These are phyloP conservation scores for Neolamprologus kungweensis DNA, from an alignment of 2,113 vertebrate species.

Conservation along the genomic window DNA sequence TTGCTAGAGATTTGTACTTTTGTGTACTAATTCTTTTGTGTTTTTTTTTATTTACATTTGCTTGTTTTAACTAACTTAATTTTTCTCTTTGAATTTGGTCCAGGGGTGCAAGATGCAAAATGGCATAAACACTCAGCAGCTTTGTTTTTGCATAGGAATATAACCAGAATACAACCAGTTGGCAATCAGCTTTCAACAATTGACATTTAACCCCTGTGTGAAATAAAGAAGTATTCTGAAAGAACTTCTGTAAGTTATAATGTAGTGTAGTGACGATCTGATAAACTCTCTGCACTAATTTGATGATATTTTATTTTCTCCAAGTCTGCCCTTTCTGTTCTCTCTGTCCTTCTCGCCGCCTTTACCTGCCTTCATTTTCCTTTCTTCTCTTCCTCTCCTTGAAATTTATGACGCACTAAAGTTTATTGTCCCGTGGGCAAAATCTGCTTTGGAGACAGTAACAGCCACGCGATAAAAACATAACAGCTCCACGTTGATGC, in stretches of 20 bases:
- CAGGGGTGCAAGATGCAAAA: neutral
- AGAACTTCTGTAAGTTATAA: neutral
- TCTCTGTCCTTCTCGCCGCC: neutral
- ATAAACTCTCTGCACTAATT: neutral
- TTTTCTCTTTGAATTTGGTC: neutral
- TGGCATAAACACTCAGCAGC: neutral
- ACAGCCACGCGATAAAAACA: neutral
- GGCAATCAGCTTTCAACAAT: neutral
- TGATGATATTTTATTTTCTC: neutral
- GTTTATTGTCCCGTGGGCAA: neutral
- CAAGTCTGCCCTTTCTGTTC: neutral
- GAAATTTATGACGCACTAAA: neutral
- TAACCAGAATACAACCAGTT: neutral
- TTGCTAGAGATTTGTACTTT: neutral
- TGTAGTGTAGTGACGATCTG: neutral
- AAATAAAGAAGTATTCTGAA: neutral
- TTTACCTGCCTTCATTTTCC: neutral
- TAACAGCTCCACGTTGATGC: neutral
- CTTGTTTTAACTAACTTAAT: neutral
- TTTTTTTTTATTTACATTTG: rapidly evolving
- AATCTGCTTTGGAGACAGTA: neutral
- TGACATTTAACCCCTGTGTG: neutral
- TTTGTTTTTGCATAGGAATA: neutral
- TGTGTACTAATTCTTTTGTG: neutral
- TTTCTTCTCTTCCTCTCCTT: neutral